Percentiles rank a stretch among this genome's conserved stretches.
These are phyloP conservation scores for Synergus umbraculus DNA, from an alignment of 2,888 invertebrate species.

Conservation along the genomic window DNA sequence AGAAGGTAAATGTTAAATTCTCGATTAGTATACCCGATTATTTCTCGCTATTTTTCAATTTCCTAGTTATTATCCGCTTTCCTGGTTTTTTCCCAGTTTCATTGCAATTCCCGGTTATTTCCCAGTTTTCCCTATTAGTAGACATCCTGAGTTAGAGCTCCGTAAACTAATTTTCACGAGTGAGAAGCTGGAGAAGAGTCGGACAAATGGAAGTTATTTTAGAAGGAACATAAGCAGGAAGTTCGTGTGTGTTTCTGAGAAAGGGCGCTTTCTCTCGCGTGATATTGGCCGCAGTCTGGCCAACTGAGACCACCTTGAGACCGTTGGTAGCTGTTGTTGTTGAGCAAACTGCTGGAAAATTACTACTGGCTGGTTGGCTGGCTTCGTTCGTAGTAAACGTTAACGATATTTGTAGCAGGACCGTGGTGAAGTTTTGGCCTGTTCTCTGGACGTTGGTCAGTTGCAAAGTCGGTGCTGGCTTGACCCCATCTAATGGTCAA, in stretches of 20 bases:
- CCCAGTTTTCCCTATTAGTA: too few species aligned
- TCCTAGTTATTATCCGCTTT: too few species aligned
- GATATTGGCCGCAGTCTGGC: slow-evolving; percentile 63
- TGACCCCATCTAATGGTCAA: slow-evolving; percentile 72
- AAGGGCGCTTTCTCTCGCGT: slow-evolving; percentile 51
- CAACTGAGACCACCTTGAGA: slow-evolving; percentile 56
- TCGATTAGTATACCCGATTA: too few species aligned
- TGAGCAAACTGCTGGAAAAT: slow-evolving; percentile 73
- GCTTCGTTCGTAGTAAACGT: slow-evolving; percentile 59
- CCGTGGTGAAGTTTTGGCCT: slow-evolving; percentile 61
- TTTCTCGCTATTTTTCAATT: too few species aligned
- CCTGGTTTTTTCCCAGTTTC: too few species aligned
- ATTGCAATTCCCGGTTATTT: too few species aligned
- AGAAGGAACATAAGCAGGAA: slow-evolving; percentile 9
- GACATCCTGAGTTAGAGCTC: not conserved
- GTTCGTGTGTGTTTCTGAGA: slow-evolving; percentile 32
- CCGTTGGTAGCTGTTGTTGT: slow-evolving; percentile 68
- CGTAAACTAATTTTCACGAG: not conserved
- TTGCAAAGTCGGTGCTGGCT: slow-evolving; percentile 60
- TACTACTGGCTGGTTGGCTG: slow-evolving; percentile 62
- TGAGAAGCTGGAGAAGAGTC: not conserved
- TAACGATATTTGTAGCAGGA: slow-evolving; percentile 74
- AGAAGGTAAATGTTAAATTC: too few species aligned
- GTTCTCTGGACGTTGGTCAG: slow-evolving; percentile 50
- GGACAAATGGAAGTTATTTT: not conserved